Base-by-base conservation (phyloP, 2,888 invertebrate species). In the Altica lythri region DNA sequence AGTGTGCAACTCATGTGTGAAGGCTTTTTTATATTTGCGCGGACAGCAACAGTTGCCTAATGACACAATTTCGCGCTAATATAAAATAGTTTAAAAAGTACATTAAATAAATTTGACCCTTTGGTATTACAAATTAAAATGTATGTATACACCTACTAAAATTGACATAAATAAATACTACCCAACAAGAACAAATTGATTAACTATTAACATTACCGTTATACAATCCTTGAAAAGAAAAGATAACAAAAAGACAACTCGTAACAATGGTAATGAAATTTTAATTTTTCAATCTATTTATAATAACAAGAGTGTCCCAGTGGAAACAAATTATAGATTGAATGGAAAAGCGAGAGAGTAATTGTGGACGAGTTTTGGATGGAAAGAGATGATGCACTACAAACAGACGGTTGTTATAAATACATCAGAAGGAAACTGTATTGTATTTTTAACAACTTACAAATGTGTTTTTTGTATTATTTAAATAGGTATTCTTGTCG, bases 271-370 rank as follows among this genome's bases (percentile, higher is more conserved):
- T n/a, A n/a, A n/a, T n/a, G n/a, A n/a, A n/a, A 70, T 66, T 65
- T 62, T 64, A 64, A 68, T 66, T 66, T 66, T 64, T 60, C 56
- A 63, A 64, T 66, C 64, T 67, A 65, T 68, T 66, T 66, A 67
- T 65, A 67, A 67, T 65, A 63, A 57, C 53, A 57, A 57, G 56
- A 60, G 61, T 57, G 57, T 56, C 60, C 62, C 60, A 38, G 5
- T 61, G 69, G 68, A 70, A 69, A 72, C 72, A 69, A 74, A 73
- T 73, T 72, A 74, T 72, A 68, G 68, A 72, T 71, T 69, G 66
- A 66, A 67, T 10, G 57, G 5, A 30, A 40, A 64, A 58, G 55
- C 54, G 67, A 64, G 55, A 51, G 30, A 46, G 22, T 37, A 38
- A 53, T 53, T 55, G 52, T 18, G 18, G 32, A 57, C 34, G n/a